phyloP scores from a whole-genome alignment of 1,140 invertebrate species.

The Hycleus cichorii region DNA sequence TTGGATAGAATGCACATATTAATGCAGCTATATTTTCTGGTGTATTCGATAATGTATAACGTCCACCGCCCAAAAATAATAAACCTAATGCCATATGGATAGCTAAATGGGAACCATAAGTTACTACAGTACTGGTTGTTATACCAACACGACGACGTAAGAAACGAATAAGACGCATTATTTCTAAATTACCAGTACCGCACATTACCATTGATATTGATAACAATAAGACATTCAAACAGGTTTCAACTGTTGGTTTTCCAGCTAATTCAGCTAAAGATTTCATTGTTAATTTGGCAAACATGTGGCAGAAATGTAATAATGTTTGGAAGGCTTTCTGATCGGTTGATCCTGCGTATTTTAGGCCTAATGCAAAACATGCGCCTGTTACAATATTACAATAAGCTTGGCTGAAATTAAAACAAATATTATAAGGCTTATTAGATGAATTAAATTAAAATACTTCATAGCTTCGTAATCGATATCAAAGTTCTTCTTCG shows the following conservation, averaged over 20 bases:
- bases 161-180: slow-evolving; percentile 78
- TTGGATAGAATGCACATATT: slow-evolving; percentile 90
- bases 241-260: slow-evolving; percentile 82
- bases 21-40: slow-evolving; percentile 80
- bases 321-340: slow-evolving; percentile 70
- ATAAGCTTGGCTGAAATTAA: slow-evolving; percentile 73
- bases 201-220: slow-evolving; percentile 85
- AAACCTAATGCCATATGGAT: slow-evolving; percentile 89
- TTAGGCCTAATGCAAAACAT: slow-evolving; percentile 87
- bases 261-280: slow-evolving; percentile 80
- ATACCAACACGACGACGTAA: slow-evolving; percentile 66
- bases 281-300: slow-evolving; percentile 56
- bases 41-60: slow-evolving; percentile 78
- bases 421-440: background rate
- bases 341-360: slow-evolving; percentile 88
- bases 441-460: slow-evolving; percentile 31
- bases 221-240: slow-evolving; percentile 75
- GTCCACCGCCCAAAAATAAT: slow-evolving; percentile 87
- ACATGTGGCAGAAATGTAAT: slow-evolving; percentile 58
- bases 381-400: slow-evolving; percentile 93
- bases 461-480: slow-evolving; percentile 95
- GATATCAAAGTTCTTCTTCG: slow-evolving; percentile 55
- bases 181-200: slow-evolving; percentile 83
- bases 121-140: slow-evolving; percentile 56
- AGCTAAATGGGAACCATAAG: slow-evolving; percentile 90